These are phyloP conservation scores for Yponomeuta cagnagella DNA, from an alignment of 2,888 invertebrate genomes.

Conservation along the genomic window DNA sequence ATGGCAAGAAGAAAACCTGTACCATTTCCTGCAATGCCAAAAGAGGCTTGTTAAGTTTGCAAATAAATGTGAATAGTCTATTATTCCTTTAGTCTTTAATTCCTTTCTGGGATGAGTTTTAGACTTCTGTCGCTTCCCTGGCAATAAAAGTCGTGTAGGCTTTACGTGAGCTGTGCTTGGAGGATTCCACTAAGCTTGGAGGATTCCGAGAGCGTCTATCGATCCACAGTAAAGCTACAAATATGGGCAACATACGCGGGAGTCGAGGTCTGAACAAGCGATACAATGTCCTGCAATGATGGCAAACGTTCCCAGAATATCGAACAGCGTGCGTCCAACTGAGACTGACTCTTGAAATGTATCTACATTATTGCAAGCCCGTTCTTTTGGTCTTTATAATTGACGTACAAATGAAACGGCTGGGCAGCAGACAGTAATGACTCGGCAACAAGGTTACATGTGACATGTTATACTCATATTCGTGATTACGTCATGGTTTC, in stretches of 20 bases:
- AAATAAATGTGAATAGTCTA: background rate
- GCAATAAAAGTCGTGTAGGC: background rate
- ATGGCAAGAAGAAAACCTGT: slow-evolving; percentile 2
- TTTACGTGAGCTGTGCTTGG: background rate
- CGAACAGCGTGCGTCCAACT: background rate
- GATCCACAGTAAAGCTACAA: slow-evolving; percentile 25
- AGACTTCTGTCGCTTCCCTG: background rate
- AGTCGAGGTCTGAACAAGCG: slow-evolving; percentile 18
- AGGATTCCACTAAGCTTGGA: background rate
- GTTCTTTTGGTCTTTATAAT: background rate
- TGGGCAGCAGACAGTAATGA: background rate
- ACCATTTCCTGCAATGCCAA: background rate
- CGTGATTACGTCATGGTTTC: background rate
- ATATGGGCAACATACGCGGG: slow-evolving; percentile 43
- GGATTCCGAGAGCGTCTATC: slow-evolving; percentile 41
- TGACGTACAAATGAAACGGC: background rate
- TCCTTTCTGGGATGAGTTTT: background rate
- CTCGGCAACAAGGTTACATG: background rate
- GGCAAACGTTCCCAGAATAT: background rate
- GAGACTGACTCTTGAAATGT: too few species aligned
- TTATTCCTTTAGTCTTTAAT: background rate
- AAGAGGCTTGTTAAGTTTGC: background rate
- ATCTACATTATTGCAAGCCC: too few species aligned
- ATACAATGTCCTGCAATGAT: background rate
- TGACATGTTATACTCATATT: background rate